phyloP scores from a whole-genome alignment of 2,113 vertebrate species.

The Neotoma lepida region DNA sequence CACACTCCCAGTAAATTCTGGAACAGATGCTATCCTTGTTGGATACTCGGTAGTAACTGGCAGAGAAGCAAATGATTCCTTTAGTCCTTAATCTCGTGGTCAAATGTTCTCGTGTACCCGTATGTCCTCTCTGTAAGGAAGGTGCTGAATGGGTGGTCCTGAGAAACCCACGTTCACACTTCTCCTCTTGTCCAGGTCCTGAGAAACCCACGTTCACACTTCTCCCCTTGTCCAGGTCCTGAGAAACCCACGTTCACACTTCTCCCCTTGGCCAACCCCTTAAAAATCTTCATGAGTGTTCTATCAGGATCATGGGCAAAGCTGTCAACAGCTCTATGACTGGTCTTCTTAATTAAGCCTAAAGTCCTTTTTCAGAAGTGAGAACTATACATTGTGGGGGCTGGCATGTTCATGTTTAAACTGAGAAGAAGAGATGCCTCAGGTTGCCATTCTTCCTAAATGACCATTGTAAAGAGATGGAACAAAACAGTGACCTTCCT shows the following conservation, averaged over 20 bases:
- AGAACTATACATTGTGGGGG: constrained; percentile 16
- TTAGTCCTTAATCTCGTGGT: constrained; percentile 72
- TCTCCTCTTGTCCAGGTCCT: background rate
- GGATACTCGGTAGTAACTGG: constrained; percentile 60
- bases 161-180: background rate
- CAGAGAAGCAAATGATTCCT: constrained; percentile 71
- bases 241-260: background rate
- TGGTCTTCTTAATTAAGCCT: background rate
- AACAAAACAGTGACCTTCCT: constrained; percentile 27
- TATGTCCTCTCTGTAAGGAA: constrained; percentile 4
- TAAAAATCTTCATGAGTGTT: constrained; percentile 10
- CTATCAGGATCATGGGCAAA: background rate
- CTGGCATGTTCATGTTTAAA: background rate
- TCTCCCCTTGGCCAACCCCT: background rate
- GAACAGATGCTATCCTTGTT: constrained; percentile 74
- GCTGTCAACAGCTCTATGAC: constrained; percentile 30
- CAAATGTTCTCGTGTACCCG: constrained; percentile 68
- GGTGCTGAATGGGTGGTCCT: constrained; percentile 29
- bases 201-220: background rate
- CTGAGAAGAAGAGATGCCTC: background rate
- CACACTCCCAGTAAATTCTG: constrained; percentile 68
- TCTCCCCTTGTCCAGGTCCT: background rate
- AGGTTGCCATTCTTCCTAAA: background rate
- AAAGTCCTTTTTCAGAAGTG: constrained; percentile 39
- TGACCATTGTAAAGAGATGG: background rate